Evolutionary conservation across 2,888 invertebrate genomes (phyloP).

Genomic region (Caenorhabditis sinica): DNA sequence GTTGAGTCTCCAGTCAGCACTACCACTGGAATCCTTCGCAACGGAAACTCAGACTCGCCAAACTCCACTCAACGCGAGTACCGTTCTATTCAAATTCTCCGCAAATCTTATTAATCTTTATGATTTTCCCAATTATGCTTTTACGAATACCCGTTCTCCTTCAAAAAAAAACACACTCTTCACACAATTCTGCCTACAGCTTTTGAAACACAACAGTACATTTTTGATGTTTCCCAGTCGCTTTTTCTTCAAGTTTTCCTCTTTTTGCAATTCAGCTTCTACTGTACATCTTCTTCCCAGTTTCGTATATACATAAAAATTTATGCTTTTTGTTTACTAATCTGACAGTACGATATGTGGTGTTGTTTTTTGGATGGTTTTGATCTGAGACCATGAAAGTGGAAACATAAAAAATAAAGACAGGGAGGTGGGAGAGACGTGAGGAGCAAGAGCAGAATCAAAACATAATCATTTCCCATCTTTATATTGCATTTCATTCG

Average conservation of each 20-base stretch:
- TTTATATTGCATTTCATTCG: slow-evolving; percentile 44
- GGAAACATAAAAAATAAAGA: slow-evolving; percentile 13
- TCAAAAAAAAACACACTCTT: slow-evolving; percentile 13
- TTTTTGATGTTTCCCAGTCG: slow-evolving; percentile 27
- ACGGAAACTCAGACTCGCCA: slow-evolving; percentile 61
- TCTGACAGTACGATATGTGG: slow-evolving; percentile 24
- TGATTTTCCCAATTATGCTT: neutral
- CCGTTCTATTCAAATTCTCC: slow-evolving; percentile 76
- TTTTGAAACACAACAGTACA: slow-evolving; percentile 54
- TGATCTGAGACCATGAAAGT: slow-evolving; percentile 2
- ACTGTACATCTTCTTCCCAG: slow-evolving; percentile 16
- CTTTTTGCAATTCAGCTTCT: slow-evolving; percentile 12
- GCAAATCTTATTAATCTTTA: slow-evolving; percentile 71
- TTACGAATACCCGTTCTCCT: slow-evolving; percentile 22
- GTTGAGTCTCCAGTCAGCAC: slow-evolving; percentile 77
- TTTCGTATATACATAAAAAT: slow-evolving; percentile 45
- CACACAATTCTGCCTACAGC: slow-evolving; percentile 62
- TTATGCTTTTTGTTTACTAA: slow-evolving; percentile 42
- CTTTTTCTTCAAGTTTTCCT: too few species aligned
- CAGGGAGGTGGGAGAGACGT: neutral
- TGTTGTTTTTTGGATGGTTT: slow-evolving; percentile 3
- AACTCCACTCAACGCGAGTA: slow-evolving; percentile 70
- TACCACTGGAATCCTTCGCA: slow-evolving; percentile 72
- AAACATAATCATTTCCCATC: slow-evolving; percentile 31
- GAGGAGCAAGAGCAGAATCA: neutral